Evolutionary conservation across 2,797 vertebrate genomes (phyloP).

Genomic region (Trachops cirrhosus): DNA sequence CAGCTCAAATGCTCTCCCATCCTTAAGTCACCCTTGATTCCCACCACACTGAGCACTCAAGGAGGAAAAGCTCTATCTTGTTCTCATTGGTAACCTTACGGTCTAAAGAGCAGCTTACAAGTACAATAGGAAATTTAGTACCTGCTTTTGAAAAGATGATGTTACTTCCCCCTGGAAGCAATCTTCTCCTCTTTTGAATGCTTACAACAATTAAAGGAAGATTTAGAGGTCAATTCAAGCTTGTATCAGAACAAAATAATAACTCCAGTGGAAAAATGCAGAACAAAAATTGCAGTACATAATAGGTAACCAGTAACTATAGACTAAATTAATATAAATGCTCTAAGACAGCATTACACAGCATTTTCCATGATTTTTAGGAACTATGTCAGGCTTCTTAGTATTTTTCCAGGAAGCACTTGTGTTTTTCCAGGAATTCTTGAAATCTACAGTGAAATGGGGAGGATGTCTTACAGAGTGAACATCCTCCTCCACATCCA

Average conservation of each 20-base stretch:
- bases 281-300: not conserved
- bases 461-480: not conserved
- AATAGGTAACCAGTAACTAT: not conserved
- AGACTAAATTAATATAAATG: not conserved
- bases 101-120: not conserved
- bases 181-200: not conserved
- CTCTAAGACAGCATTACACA: not conserved
- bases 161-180: not conserved
- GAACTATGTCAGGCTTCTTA: not conserved
- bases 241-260: not conserved
- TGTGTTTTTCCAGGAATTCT: not conserved
- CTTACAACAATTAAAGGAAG: not conserved
- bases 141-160: not conserved
- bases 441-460: not conserved
- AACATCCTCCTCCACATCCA: rapidly evolving
- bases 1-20: not conserved
- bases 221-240: not conserved
- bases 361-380: not conserved
- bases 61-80: not conserved
- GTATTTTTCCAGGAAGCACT: not conserved
- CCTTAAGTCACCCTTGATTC: not conserved
- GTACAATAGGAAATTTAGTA: not conserved
- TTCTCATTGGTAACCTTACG: not conserved
- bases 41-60: not conserved
- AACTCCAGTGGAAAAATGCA: not conserved